A percentile compares a stretch with the other conserved stretches of the same genome.
phyloP scores from a whole-genome alignment of 2,888 invertebrate genomes.

The Hirtodrosophila alboralis region DNA sequence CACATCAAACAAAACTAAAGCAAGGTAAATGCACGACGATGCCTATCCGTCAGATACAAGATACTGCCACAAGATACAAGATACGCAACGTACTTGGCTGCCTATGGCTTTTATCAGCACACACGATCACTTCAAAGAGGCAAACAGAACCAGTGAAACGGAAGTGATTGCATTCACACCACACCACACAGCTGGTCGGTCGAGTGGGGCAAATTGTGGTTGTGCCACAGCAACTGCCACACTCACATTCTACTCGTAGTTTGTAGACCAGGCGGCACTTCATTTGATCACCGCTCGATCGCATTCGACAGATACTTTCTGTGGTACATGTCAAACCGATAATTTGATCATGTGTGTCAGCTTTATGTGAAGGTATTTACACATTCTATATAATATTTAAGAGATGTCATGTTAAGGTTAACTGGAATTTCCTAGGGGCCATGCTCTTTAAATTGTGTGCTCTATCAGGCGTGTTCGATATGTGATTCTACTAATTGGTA shows the following conservation, averaged over 20 bases:
- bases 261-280: constrained; percentile 38
- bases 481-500: constrained; percentile 47
- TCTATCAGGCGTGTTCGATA: constrained; percentile 26
- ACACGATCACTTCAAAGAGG: constrained; percentile 77
- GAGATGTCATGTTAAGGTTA: constrained; percentile 64
- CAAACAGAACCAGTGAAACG: constrained; percentile 62
- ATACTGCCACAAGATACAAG: constrained; percentile 57
- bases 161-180: constrained; percentile 78
- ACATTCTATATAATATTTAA: constrained; percentile 10
- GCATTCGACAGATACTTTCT: constrained; percentile 55
- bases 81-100: constrained; percentile 38
- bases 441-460: constrained; percentile 8
- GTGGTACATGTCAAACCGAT: constrained; percentile 53
- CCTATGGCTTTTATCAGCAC: constrained; percentile 73
- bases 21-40: constrained; percentile 58
- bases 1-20: constrained; percentile 64
- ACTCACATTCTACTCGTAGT: constrained; percentile 19
- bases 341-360: constrained; percentile 67
- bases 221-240: constrained; percentile 16
- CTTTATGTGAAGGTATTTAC: constrained; percentile 45
- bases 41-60: constrained; percentile 68
- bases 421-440: constrained; percentile 51
- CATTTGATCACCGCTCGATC: constrained; percentile 56
- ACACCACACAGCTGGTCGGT: constrained; percentile 59
- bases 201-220: constrained; percentile 43